A percentile compares a stretch with the other conserved stretches of the same genome.
These are phyloP conservation scores for Drosophila pseudotakahashii DNA, from an alignment of 2,888 invertebrate genomes.

Conservation along the genomic window DNA sequence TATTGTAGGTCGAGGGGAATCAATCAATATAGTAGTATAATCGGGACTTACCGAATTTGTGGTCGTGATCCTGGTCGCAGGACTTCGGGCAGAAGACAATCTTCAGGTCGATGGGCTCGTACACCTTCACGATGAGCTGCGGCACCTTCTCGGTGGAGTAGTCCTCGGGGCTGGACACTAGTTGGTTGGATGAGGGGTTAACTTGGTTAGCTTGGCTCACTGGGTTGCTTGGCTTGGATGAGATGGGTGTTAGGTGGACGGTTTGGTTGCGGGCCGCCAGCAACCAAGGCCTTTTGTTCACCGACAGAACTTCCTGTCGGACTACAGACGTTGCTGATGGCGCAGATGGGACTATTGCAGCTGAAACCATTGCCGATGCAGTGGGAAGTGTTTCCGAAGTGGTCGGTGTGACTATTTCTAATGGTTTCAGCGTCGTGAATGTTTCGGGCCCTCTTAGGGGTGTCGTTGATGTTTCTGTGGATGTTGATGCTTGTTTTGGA, in stretches of 20 bases:
- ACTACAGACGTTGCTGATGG: background rate
- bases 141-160: constrained; percentile 62
- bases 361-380: constrained; percentile 1
- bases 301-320: constrained; percentile 52
- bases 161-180: constrained; percentile 44
- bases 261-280: constrained; percentile 54
- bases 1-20: background rate
- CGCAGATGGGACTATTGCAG: background rate
- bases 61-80: constrained; percentile 74
- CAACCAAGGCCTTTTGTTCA: constrained; percentile 59
- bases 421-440: background rate
- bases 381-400: background rate
- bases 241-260: constrained; percentile 56
- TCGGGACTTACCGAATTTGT: constrained; percentile 65
- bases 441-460: background rate
- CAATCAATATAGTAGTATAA: background rate
- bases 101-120: constrained; percentile 76
- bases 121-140: constrained; percentile 72
- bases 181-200: constrained; percentile 52
- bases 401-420: constrained; percentile 3
- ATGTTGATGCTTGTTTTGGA: background rate
- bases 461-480: background rate
- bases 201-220: constrained; percentile 56
- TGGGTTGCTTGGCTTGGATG: constrained; percentile 50
- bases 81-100: constrained; percentile 73